Evolutionary conservation across 2,888 invertebrate species (phyloP), one percentile per base, ranked within the genome.

Genomic region (Rhagonycha lutea): DNA sequence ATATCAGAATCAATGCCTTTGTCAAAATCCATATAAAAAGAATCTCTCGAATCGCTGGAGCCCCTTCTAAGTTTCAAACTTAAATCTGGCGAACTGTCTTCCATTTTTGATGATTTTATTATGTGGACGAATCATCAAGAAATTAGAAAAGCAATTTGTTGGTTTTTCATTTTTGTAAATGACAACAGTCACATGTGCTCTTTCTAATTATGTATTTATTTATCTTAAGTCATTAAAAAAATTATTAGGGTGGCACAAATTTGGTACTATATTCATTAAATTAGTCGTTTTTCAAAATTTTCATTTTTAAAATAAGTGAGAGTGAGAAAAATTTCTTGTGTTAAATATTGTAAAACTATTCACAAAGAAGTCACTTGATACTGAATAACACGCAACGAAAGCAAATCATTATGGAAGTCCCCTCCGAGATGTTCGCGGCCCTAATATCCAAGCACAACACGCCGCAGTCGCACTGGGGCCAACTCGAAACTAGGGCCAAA

Each of bases 1-100:
- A 95, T 96, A 86, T 96, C 96, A 18, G 95, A 95, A 88, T 96
- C 96, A 86, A 96, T 96, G 77, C 96, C 96, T 89, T 94, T 95
- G 83, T 95, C 96, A 86, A 96, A 95, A 89, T 96, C 95, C 95
- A 96, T 95, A 85, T 96, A 96, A 87, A 95, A 96, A 73, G 95
- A 95, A 87, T 96, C 96, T 80, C 95, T 90, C 47, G 96, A 96
- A 88, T 95, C 96, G 86, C 95, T 95, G 60, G 95, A 95, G 70
- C 95, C 95, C 76, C 95, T 92, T 82, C 96, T 92, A 86, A 96
- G 89, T 89, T 95, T 95, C 80, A 96, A 90, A 89, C 95, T 95
- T 88, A 96, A 89, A 89, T 96, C 95, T 79, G 95, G 95, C 76
- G 95, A 95, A 87, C 95, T 95, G 90, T 96, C 95, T 89, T 90